Evolutionary conservation across 37 sponge, comb jelly and placozoan species (phyloP), one percentile per base, ranked within the genome.

Genomic region (Corticium candelabrum): DNA sequence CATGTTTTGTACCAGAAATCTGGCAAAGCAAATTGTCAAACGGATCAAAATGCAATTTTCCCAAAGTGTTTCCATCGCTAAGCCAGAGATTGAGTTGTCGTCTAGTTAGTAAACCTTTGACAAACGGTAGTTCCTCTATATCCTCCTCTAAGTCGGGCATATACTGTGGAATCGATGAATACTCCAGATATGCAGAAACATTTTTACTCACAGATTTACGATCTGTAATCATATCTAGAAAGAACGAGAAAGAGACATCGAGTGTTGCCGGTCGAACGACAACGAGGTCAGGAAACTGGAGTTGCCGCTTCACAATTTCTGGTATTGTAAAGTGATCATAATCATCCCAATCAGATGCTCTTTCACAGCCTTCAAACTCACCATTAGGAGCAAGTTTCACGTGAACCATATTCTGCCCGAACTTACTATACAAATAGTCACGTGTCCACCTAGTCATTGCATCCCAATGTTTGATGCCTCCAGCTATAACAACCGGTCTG

Each of bases 31-130:
- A 68, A 56, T 90, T 90, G 50, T 90, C 91, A 69, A 79, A 90
- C 3, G 91, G 91, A 40, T 90, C 91, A 87, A 90, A 90, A 74
- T 90, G 91, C 38, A 90, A 76, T 40, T 90, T 90, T 37, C 91
- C 91, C 40, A 90, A 81, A 39, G 91, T 90, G 75, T 87, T 75
- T 3, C 91, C 91, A 78, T 90, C 91, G 78, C 91, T 90, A 38
- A 90, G 67, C 91, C 91, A 90, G 41, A 90, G 80, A 70, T 90
- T 90, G 38, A 90, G 69, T 33, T 90, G 91, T 36, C 68, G 43
- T 37, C 79, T 39, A 29, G 80, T 62, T n/a, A 90, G 69, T 32
- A 74, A 5, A 2, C 74, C 82, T 1, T 30, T 40, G 4, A 90
- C 56, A 78, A 90, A 87, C 37, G 85, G 72, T 68, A 84, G 34